phyloP scores from a whole-genome alignment of 2,113 vertebrate genomes.

The Ceyx melanurus region DNA sequence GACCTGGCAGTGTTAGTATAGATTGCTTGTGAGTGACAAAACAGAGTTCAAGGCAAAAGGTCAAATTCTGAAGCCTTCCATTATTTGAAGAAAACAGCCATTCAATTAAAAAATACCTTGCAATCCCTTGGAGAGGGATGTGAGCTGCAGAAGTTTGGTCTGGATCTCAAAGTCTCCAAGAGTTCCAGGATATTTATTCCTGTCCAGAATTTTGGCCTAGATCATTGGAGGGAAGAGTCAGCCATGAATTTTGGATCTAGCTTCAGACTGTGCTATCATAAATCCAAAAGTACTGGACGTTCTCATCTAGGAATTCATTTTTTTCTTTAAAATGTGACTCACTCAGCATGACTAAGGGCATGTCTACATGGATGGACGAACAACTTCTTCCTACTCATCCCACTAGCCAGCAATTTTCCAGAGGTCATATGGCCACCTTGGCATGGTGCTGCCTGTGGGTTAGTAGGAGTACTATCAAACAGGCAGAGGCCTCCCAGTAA shows the following conservation, averaged over 20 bases:
- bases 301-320: slow-evolving; percentile 25
- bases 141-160: background rate
- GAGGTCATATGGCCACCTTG: background rate
- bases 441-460: background rate
- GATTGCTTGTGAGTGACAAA: fast-evolving
- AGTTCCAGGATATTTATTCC: slow-evolving; percentile 48
- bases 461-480: background rate
- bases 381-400: background rate
- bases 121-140: background rate
- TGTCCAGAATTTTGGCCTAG: slow-evolving; percentile 32
- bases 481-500: background rate
- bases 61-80: background rate
- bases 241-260: slow-evolving; percentile 50
- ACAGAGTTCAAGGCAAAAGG: background rate
- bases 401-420: background rate
- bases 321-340: slow-evolving; percentile 43
- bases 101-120: slow-evolving; percentile 43
- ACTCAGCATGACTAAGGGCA: slow-evolving; percentile 49
- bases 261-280: slow-evolving; percentile 39
- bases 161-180: slow-evolving; percentile 20
- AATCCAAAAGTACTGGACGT: slow-evolving; percentile 57
- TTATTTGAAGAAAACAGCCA: background rate
- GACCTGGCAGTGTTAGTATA: background rate
- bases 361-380: slow-evolving; percentile 36
- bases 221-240: background rate